These are phyloP conservation scores for Pheosia gnoma DNA, from an alignment of 2,888 invertebrate genomes.

Conservation along the genomic window DNA sequence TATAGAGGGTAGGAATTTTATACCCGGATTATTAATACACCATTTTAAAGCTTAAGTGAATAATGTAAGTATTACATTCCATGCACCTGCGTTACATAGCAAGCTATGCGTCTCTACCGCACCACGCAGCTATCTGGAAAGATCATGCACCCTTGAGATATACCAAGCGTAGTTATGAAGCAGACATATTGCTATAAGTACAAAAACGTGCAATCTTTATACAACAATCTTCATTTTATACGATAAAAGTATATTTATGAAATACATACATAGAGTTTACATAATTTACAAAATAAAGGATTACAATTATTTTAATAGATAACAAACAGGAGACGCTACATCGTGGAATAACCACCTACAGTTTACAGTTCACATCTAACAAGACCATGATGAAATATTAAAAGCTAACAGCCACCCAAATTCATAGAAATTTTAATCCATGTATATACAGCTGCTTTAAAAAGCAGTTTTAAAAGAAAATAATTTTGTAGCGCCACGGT, in stretches of 20 bases:
- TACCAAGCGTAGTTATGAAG: background rate
- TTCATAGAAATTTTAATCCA: no score
- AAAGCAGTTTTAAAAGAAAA: no score
- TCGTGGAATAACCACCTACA: background rate
- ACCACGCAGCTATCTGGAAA: background rate
- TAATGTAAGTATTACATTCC: background rate
- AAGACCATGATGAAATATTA: background rate
- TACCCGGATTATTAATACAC: no score
- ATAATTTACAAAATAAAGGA: background rate
- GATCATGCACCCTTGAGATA: background rate
- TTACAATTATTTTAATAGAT: background rate
- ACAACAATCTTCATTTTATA: slow-evolving; percentile 3
- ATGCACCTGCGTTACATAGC: background rate
- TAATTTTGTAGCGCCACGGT: no score
- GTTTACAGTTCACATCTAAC: background rate
- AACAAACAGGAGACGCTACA: background rate
- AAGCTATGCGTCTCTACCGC: background rate
- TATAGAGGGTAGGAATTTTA: no score
- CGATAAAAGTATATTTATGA: background rate
- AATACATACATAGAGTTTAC: background rate
- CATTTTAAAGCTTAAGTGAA: background rate
- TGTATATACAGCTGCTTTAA: no score
- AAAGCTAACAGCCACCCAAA: background rate
- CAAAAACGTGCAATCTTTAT: background rate
- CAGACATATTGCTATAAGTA: background rate